A percentile compares a stretch with the other conserved stretches of the same genome.
Evolutionary conservation across 2,797 vertebrate genomes (phyloP).

Genomic region (Pampus argenteus): DNA sequence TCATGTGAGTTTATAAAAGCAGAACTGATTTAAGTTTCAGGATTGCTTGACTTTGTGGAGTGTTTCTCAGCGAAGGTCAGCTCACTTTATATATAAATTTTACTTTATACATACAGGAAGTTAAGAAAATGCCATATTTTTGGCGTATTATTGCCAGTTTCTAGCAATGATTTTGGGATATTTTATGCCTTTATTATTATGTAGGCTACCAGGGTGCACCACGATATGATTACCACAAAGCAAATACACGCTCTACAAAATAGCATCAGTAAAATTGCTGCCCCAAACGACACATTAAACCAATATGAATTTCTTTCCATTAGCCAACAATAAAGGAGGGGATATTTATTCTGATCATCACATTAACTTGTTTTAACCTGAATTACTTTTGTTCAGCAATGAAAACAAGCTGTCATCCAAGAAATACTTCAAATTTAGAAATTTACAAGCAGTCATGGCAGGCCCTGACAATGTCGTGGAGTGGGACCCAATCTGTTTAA

Average conservation of each 20-base stretch:
- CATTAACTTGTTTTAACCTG: constrained; percentile 36
- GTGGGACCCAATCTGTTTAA: constrained; percentile 61
- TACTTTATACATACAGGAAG: background rate
- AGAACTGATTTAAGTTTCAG: constrained; percentile 5
- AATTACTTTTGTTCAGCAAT: constrained; percentile 44
- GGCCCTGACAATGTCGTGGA: constrained; percentile 9
- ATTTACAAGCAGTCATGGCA: constrained; percentile 32
- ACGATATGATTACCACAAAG: too few species aligned
- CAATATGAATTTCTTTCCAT: constrained; percentile 23
- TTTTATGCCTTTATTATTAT: too few species aligned
- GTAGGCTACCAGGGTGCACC: too few species aligned
- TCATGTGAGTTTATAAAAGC: constrained; percentile 13
- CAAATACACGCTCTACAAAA: constrained; percentile 6
- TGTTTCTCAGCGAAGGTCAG: constrained; percentile 1
- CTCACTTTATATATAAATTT: background rate
- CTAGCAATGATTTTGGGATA: too few species aligned
- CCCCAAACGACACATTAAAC: constrained; percentile 1
- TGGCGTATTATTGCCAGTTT: background rate
- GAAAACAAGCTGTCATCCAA: constrained; percentile 34
- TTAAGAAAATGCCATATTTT: background rate
- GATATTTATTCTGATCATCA: constrained; percentile 23
- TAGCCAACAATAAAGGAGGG: constrained; percentile 7
- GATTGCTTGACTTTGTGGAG: background rate
- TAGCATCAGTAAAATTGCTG: background rate
- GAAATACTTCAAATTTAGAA: constrained; percentile 47